Evolutionary conservation across 1,140 invertebrate genomes (phyloP), one percentile per base, ranked within the genome.

Genomic region (Ganaspis sp.): DNA sequence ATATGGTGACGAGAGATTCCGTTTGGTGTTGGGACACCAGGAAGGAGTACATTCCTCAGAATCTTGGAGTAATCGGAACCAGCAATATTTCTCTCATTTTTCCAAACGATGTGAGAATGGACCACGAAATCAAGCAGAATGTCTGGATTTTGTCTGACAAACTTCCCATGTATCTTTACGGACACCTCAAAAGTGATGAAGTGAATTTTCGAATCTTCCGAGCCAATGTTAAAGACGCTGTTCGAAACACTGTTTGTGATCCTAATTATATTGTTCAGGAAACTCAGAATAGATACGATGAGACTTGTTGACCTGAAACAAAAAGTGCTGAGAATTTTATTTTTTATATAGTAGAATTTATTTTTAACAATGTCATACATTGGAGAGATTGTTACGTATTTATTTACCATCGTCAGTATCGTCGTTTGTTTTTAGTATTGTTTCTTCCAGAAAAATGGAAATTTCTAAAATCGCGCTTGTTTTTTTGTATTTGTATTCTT

Each of bases 11-110:
- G 15, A 91, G 92, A 29, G 94, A 96, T 81, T 94, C 93, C 6
- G 90, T 97, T 0, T 95, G 94, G 45, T 97, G 96, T 83, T 97
- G 95, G 96, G 94, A 97, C 83, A 94, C 94, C 0, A 92, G 92
- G 0, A 95, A 95, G 80, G 93, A 94, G 0, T 95, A 95, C 81
- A 90, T 89, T 54, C 92, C 92, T n/a, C 87, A 89, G 6, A 94
- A 94, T 84, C 88, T 93, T 42, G 93, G 93, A 0, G 90, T 95
- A 0, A 87, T 95, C 3, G 93, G 94, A 0, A 84, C 88, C 5
- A 93, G 93, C 80, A 91, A 91, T 1, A 89, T 92, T 8, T 93
- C 94, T 0, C 86, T 96, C 8, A 90, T 95, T 12, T 97, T 96
- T 84, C 95, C 95, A 0, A 96, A 97, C 82, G 96, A 97, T 82